Percentiles rank a stretch among this genome's conserved stretches.
Conservation (phyloP, 1,140 invertebrate species). For the Aphelinus atriplicis region DNA sequence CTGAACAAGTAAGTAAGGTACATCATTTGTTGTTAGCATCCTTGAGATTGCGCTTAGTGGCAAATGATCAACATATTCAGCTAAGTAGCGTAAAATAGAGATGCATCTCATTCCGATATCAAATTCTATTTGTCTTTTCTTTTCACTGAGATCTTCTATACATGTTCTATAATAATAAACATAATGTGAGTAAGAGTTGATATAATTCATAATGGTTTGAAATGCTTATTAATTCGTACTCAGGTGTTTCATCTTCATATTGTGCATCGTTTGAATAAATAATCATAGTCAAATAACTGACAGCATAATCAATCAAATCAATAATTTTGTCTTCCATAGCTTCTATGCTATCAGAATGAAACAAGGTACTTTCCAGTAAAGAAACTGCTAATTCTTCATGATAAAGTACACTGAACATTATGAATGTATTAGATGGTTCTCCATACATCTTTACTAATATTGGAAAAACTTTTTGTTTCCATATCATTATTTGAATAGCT, state of each 20-base stretch:
- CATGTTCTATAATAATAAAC: slow-evolving; percentile 51
- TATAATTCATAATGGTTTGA: slow-evolving; percentile 3
- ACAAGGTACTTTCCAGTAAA: slow-evolving; percentile 78
- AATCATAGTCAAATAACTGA: slow-evolving; percentile 68
- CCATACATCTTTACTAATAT: slow-evolving; percentile 73
- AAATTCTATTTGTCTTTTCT: slow-evolving; percentile 74
- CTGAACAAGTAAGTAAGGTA: slow-evolving; percentile 77
- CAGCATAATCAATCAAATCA: slow-evolving; percentile 80
- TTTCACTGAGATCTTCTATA: slow-evolving; percentile 71
- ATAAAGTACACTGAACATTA: slow-evolving; percentile 78
- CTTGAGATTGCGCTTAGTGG: slow-evolving; percentile 72
- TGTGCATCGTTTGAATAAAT: slow-evolving; percentile 62
- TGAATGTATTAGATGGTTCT: slow-evolving; percentile 74
- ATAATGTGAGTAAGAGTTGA: slow-evolving; percentile 7
- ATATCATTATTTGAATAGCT: slow-evolving; percentile 79
- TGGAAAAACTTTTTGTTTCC: slow-evolving; percentile 80
- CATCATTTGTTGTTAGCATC: slow-evolving; percentile 74
- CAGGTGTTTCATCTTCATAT: slow-evolving; percentile 46
- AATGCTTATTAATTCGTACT: slow-evolving; percentile 40
- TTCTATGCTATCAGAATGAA: slow-evolving; percentile 76
- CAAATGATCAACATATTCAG: slow-evolving; percentile 67
- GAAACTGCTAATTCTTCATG: slow-evolving; percentile 77
- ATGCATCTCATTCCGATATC: slow-evolving; percentile 78
- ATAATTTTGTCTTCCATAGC: slow-evolving; percentile 74
- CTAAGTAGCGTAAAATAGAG: slow-evolving; percentile 74